Base-by-base conservation (phyloP, 2,888 invertebrate genomes). In the Acleris laterana region DNA sequence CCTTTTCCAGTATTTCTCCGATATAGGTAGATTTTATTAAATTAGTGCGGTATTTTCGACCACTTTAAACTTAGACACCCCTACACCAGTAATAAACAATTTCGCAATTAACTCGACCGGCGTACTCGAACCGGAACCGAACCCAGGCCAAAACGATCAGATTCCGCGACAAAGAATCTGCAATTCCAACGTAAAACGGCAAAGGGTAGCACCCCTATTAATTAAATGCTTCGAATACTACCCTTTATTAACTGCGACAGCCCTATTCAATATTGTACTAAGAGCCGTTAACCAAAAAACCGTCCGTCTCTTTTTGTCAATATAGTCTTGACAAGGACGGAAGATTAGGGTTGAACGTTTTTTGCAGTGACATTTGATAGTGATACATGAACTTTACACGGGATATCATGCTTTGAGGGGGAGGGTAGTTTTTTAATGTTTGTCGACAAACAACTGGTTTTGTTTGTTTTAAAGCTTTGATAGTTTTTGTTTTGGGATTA, bases 181-280 rank as follows among this genome's bases (percentile, higher is more conserved):
- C 66, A 51, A 62, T 62, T 51, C 66, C 66, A 38, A n/a, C 32
- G 32, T 46, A 57, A 57, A 59, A 49, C 56, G 55, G 53, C 61
- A 65, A 50, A 65, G 65, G 65, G 61, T 49, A 52, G 32, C 55
- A 50, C 65, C 65, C 65, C 61, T 49, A 60, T 66, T 66, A 66
- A 66, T 66, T 66, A 66, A 66, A 66, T 66, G 65, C 61, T 50
- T 56, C 56, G 65, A 61, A 66, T 66, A 66, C 60, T 53, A 20
- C 48, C 57, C 62, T 57, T 66, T 66, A 65, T 65, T 65, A 65
- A 65, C 65, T 65, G 65, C 55, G 65, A 61, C 65, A 61, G 56
- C 65, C 65, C 65, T 65, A 65, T 48, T 61, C 55, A 16, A 60
- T 55, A 44, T 44, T 53, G 20, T 20, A 55, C 28, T 13, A 28